phyloP scores from a whole-genome alignment of 1,140 invertebrate species.

The Zaprionus capensis region DNA sequence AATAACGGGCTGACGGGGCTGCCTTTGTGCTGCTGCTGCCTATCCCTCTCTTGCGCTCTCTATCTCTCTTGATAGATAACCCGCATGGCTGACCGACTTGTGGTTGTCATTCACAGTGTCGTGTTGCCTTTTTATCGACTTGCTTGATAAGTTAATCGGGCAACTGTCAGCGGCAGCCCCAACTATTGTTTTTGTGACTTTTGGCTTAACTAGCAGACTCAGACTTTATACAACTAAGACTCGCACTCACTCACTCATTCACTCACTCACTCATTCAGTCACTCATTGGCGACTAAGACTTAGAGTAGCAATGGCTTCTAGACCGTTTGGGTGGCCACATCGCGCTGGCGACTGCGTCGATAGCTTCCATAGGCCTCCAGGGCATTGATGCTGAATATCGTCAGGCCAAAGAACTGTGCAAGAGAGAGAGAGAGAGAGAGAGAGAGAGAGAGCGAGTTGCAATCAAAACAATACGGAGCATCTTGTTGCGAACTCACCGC shows the following conservation, averaged over 20 bases:
- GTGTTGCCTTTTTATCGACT: conserved; percentile 1
- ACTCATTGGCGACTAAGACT: conserved; percentile 18
- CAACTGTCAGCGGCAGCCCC: not conserved
- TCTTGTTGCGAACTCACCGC: conserved; percentile 54
- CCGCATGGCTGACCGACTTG: conserved; percentile 20
- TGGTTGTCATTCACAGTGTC: not conserved
- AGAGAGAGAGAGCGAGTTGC: not conserved
- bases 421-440: not conserved
- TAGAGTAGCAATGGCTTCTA: conserved; percentile 26
- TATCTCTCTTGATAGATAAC: not conserved
- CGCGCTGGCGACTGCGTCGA: conserved; percentile 59
- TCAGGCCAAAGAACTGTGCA: conserved; percentile 64
- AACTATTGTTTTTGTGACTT: conserved; percentile 17
- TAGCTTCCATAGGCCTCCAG: conserved; percentile 60
- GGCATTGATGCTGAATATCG: conserved; percentile 60
- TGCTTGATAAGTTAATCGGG: conserved; percentile 16
- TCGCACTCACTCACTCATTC: conserved; percentile 6
- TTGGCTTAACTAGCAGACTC: conserved; percentile 47
- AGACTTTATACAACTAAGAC: conserved; percentile 26
- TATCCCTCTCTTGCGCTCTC: not conserved
- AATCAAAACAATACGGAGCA: not conserved
- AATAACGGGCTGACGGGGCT: conserved; percentile 1
- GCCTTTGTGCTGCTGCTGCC: not conserved
- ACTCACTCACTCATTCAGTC: not conserved
- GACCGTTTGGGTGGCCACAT: conserved; percentile 64